Base-by-base conservation (phyloP, 2,113 vertebrate genomes). In the Psophia crepitans region DNA sequence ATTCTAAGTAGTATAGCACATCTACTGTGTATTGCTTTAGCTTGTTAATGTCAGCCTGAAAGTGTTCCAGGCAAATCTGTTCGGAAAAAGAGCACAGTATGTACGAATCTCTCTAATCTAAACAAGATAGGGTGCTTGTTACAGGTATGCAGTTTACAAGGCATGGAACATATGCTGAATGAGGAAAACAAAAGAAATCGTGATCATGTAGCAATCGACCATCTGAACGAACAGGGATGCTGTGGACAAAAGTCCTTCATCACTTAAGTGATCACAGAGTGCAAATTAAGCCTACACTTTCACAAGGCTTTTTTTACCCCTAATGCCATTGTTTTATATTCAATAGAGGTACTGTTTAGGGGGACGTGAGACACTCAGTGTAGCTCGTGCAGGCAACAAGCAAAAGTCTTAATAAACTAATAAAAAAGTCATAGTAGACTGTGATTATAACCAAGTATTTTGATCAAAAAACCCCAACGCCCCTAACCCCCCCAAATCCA, bases 381-480 rank as follows among this genome's bases (percentile, higher is more conserved):
- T 93, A 93, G 24, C 33, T 93, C 39, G 44, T 61, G 37, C 51
- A 74, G n/a, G 44, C 23, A 84, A 70, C 28, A 89, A 56, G 46
- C 18, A 77, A 39, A 89, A 90, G 69, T 90, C 91, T 96, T 97
- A 97, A 84, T 46, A 73, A 96, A 84, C 61, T 41, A 84, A 96
- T 95, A 93, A 93, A 79, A 68, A 96, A 92, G 15, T 91, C 94
- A 88, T 95, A 95, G 89, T 94, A 95, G 77, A 60, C 77, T 79
- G 66, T 94, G 92, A 93, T 97, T 94, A 91, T 88, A 93, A 95
- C 65, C 84, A 97, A 96, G 74, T 95, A 93, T 97, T 92, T 97
- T 96, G 90, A 97, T 97, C 39, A 80, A 97, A 91, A 94, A 74
- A 73, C 0, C 5, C 11, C 32, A 76, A 22, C 7, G 30, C 7